Percentiles rank a stretch among this genome's conserved stretches.
phyloP scores from a whole-genome alignment of 2,888 invertebrate genomes.

The Neoitamus cyanurus region DNA sequence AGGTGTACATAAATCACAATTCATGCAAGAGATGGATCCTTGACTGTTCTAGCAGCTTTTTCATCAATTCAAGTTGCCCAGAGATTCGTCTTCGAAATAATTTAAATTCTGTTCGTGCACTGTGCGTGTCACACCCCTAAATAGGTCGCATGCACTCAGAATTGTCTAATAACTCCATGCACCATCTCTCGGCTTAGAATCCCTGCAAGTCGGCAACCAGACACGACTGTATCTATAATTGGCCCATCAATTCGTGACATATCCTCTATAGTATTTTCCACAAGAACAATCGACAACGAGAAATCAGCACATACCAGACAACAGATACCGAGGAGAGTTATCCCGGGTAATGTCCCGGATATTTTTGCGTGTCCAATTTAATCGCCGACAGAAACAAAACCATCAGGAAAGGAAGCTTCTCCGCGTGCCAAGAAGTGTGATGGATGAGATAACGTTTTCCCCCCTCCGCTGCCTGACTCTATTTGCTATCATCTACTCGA shows the following conservation, averaged over 20 bases:
- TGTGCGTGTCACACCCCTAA: background rate
- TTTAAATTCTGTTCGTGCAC: background rate
- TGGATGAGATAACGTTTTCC: slow-evolving; percentile 14
- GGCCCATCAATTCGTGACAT: background rate
- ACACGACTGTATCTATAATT: background rate
- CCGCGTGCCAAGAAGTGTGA: slow-evolving; percentile 36
- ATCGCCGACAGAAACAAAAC: slow-evolving; percentile 17
- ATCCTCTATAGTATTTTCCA: background rate
- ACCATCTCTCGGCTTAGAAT: background rate
- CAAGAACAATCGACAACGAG: background rate
- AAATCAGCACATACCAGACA: background rate
- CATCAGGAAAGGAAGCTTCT: background rate
- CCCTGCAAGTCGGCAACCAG: background rate
- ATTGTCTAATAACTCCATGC: background rate
- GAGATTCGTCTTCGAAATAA: background rate
- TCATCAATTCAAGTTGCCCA: background rate
- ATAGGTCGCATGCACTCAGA: background rate
- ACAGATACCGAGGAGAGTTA: background rate
- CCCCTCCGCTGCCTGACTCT: background rate
- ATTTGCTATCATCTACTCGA: background rate
- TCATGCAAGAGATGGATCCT: background rate
- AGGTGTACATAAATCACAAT: background rate
- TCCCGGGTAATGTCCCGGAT: slow-evolving; percentile 35
- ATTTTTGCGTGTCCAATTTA: slow-evolving; percentile 33
- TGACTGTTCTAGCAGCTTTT: background rate